Conservation (phyloP, 2,113 vertebrate species). For the Proterorhinus semilunaris region DNA sequence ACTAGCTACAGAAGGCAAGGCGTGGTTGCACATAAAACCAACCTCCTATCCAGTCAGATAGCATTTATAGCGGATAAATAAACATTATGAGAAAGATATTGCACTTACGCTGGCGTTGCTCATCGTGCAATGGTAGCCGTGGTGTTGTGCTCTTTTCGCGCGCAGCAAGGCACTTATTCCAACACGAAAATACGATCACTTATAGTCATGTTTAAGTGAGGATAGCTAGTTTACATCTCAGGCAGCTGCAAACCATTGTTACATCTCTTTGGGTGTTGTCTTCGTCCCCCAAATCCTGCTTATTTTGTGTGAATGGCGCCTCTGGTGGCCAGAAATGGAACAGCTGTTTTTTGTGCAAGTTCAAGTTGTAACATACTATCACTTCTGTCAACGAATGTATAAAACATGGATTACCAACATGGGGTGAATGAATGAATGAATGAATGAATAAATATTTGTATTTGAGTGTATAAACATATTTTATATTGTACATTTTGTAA, state of each 20-base stretch:
- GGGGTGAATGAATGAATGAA: too few relatives aligned
- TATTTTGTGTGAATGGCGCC: background rate
- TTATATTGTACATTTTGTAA: too few relatives aligned
- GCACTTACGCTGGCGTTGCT: conserved; percentile 50
- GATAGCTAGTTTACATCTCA: background rate
- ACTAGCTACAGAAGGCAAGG: background rate
- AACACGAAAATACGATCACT: too few relatives aligned
- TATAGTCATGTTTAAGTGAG: background rate
- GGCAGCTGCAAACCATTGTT: conserved; percentile 1
- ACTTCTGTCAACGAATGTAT: too few relatives aligned
- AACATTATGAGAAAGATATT: background rate
- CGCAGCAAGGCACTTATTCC: conserved; percentile 2
- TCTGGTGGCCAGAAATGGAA: background rate
- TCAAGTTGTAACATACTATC: too few relatives aligned
- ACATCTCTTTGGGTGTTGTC: conserved; percentile 2
- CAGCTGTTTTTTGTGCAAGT: background rate
- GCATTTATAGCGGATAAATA: background rate
- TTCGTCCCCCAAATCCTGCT: background rate
- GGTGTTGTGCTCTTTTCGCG: conserved; percentile 11
- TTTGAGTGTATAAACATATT: too few relatives aligned
- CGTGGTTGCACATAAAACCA: background rate
- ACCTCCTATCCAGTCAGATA: background rate
- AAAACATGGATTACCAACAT: too few relatives aligned
- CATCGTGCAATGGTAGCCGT: conserved; percentile 42
- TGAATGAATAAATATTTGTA: too few relatives aligned